phyloP scores from a whole-genome alignment of 53 echinoderm and acorn worm genomes.

The Zoroaster sp. region DNA sequence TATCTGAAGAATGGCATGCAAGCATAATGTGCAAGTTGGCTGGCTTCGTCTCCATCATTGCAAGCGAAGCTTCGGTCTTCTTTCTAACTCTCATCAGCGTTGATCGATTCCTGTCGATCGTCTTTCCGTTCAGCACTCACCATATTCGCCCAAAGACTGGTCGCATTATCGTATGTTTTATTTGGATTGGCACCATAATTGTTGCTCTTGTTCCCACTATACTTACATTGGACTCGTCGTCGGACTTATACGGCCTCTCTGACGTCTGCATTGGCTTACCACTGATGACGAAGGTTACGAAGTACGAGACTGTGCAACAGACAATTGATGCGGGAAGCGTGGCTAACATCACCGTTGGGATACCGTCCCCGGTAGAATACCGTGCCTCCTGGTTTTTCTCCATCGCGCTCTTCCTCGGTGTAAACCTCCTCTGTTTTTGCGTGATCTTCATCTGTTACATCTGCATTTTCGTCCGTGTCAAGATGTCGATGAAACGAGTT shows the following conservation, averaged over 20 bases:
- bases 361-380: neutral
- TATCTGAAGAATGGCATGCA: neutral
- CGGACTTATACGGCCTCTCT: constrained; percentile 39
- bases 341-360: neutral
- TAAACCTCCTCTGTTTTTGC: constrained; percentile 31
- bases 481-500: neutral
- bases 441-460: constrained; percentile 32
- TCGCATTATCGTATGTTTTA: neutral
- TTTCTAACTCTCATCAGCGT: constrained; percentile 25
- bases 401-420: constrained; percentile 25
- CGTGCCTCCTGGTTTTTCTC: constrained; percentile 21
- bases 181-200: constrained; percentile 29
- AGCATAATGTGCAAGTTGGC: constrained; percentile 25
- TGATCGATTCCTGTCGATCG: constrained; percentile 26
- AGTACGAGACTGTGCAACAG: neutral
- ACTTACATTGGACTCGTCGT: constrained; percentile 1
- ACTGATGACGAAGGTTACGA: neutral
- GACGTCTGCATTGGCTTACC: constrained; percentile 66
- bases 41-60: constrained; percentile 51
- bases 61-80: constrained; percentile 55
- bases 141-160: neutral
- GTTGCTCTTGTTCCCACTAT: constrained; percentile 25
- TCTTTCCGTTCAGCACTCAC: neutral
- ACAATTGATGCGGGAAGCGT: neutral
- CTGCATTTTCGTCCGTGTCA: constrained; percentile 26